Percentiles rank a stretch among this genome's conserved stretches.
Conservation (phyloP, 2,888 invertebrate genomes). For the Epinotia nisella region DNA sequence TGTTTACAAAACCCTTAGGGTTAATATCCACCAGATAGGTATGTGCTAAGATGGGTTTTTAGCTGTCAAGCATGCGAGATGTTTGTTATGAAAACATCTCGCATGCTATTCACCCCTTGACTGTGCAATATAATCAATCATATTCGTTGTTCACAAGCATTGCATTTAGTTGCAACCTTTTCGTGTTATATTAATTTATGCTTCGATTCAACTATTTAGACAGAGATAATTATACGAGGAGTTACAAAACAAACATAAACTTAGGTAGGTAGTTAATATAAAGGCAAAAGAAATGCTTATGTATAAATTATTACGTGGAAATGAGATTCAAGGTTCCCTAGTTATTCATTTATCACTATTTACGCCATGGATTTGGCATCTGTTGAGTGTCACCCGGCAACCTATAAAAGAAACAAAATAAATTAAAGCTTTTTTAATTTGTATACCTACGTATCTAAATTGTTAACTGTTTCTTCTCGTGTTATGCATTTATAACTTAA, state of each 20-base stretch:
- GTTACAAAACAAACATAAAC: slow-evolving; percentile 29
- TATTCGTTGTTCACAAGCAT: too few relatives aligned
- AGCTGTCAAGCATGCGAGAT: too few relatives aligned
- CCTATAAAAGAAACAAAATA: slow-evolving; percentile 8
- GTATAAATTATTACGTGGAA: slow-evolving; percentile 27
- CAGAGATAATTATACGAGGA: slow-evolving; percentile 8
- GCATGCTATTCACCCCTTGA: too few relatives aligned
- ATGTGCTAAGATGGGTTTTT: too few relatives aligned
- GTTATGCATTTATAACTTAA: neutral
- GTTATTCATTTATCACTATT: slow-evolving; percentile 28
- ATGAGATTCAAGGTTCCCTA: slow-evolving; percentile 40
- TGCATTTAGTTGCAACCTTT: too few relatives aligned
- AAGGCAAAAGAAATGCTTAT: slow-evolving; percentile 34
- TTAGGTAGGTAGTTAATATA: slow-evolving; percentile 28
- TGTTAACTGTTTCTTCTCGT: neutral
- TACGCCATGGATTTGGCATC: slow-evolving; percentile 7
- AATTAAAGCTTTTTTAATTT: neutral
- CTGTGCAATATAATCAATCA: too few relatives aligned
- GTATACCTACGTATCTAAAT: neutral
- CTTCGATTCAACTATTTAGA: neutral
- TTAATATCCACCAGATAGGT: too few relatives aligned
- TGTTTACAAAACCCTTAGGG: too few relatives aligned
- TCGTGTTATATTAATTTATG: too few relatives aligned
- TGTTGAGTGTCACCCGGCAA: slow-evolving; percentile 9
- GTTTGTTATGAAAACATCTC: too few relatives aligned